Evolutionary conservation across 1,140 invertebrate species (phyloP), one percentile per base, ranked within the genome.

Genomic region (Diprion similis): DNA sequence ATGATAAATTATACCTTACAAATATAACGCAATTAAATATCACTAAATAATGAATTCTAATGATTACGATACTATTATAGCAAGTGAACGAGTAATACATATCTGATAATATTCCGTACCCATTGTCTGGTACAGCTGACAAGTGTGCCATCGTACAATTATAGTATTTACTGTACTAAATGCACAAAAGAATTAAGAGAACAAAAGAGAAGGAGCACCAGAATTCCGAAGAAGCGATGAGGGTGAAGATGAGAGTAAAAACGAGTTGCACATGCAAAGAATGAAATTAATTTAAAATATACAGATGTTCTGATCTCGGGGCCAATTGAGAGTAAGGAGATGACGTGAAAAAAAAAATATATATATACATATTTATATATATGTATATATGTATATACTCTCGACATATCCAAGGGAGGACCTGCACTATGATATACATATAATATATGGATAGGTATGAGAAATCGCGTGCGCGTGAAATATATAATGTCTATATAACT

Each of bases 1-100:
- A 37, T 37, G 24, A 37, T 37, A 37, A 37, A 37, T 37, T 37
- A 37, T 37, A 37, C 24, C 24, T 37, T 37, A 37, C 24, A 37
- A 37, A 15, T 64, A 64, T 17, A 15, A 64, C 59, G 13, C 59
- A 15, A 64, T 17, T 64, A 64, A 1, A 15, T 4, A 4, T 64
- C 13, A 4, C 17, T 15, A 64, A 64, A 18, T 1, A 64, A 18
- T 64, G 59, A 4, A 64, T 64, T 15, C 8, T 17, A 18, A 64
- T 64, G 2, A 18, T 7, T 64, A 64, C 8, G 59, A 64, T 15
- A 15, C 17, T 15, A 64, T 64, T 64, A 18, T 64, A 15, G 17
- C 11, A 68, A 68, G 7, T 45, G 3, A 19, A 68, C 66, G 66
- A 68, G 66, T 68, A 68, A 59, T 68, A 68, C 66, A 68, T 68